A percentile compares a stretch with the other conserved stretches of the same genome.
Evolutionary conservation across 30 jellyfish, hydroid and myxozoan genomes (phyloP).

Genomic region (Hydra vulgaris): DNA sequence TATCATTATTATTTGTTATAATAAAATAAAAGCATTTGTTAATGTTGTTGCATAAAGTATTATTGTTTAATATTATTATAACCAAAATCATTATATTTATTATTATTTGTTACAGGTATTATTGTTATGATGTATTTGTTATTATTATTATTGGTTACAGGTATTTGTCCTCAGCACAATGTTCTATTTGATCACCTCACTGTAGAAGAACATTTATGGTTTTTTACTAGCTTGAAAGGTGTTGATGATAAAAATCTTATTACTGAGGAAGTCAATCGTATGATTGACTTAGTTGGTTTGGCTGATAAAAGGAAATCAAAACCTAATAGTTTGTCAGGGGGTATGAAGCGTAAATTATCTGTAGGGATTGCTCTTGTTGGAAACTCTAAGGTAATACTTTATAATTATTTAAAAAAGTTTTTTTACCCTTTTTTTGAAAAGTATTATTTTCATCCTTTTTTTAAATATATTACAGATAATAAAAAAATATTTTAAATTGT

Average conservation of each 20-base stretch:
- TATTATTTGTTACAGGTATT: too few relatives aligned
- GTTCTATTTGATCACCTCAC: conserved; percentile 88
- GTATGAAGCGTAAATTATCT: conserved; percentile 76
- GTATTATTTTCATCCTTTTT: too few relatives aligned
- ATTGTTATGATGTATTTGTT: background rate
- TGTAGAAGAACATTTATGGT: conserved; percentile 77
- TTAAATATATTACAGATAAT: too few relatives aligned
- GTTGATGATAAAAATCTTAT: conserved; percentile 18
- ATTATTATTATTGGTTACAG: conserved; percentile 24
- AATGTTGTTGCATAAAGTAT: too few relatives aligned
- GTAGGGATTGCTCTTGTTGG: conserved; percentile 88
- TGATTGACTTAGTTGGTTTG: conserved; percentile 40
- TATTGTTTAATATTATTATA: too few relatives aligned
- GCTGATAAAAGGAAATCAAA: conserved; percentile 39
- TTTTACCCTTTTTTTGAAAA: too few relatives aligned
- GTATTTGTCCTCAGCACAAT: conserved; percentile 95
- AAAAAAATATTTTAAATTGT: too few relatives aligned
- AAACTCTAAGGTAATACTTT: conserved; percentile 64
- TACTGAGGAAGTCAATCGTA: conserved; percentile 42
- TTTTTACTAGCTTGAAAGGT: conserved; percentile 77
- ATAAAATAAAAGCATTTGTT: too few relatives aligned
- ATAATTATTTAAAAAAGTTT: too few relatives aligned
- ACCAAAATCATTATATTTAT: too few relatives aligned
- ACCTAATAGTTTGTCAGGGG: conserved; percentile 64
- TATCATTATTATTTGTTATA: too few relatives aligned